These are phyloP conservation scores for Pristis pectinata DNA, from an alignment of 2,797 vertebrate species.

Conservation along the genomic window DNA sequence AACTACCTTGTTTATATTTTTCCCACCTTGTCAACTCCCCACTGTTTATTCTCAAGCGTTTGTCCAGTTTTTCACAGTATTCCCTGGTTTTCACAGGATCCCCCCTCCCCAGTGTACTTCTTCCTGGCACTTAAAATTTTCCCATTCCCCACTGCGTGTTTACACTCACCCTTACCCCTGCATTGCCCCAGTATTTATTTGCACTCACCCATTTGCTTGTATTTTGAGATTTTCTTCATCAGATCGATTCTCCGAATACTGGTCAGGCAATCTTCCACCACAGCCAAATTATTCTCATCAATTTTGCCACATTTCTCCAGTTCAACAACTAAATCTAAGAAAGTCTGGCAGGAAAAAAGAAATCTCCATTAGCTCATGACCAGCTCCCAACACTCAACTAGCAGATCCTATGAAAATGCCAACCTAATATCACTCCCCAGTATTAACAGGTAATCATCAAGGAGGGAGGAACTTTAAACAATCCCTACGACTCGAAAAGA, in stretches of 20 bases:
- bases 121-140: no score
- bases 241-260: constrained; percentile 73
- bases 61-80: no score
- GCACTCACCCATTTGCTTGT: constrained; percentile 63
- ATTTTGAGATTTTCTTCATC: constrained; percentile 66
- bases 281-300: constrained; percentile 64
- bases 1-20: not conserved
- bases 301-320: constrained; percentile 75
- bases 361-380: not conserved
- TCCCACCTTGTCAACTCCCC: not conserved
- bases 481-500: no score
- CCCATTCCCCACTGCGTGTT: not conserved
- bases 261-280: constrained; percentile 67
- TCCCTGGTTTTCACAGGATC: no score
- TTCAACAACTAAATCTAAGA: constrained; percentile 74
- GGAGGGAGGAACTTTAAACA: no score
- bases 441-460: not conserved
- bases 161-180: no score
- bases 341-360: constrained; percentile 61
- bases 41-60: not conserved
- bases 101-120: no score
- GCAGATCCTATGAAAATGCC: not conserved
- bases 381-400: not conserved
- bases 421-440: not conserved
- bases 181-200: no score